Conservation (phyloP, 2,888 invertebrate species). For the Abrostola tripartita region DNA sequence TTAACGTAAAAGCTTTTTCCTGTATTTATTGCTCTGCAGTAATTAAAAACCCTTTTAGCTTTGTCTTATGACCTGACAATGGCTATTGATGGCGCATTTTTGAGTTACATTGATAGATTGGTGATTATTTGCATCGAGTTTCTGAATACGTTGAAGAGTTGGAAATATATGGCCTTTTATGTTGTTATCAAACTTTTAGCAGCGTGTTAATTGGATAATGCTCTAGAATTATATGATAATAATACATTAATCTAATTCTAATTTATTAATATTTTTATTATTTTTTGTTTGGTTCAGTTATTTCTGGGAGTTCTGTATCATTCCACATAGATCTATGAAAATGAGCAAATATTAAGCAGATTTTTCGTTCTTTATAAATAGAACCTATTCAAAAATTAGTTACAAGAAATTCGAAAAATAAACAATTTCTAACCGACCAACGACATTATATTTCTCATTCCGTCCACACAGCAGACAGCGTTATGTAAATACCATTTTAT, state of each 20-base stretch:
- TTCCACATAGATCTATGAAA: too few relatives aligned
- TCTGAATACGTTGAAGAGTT: neutral
- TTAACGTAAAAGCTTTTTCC: slow-evolving; percentile 48
- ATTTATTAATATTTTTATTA: too few relatives aligned
- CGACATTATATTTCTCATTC: slow-evolving; percentile 8
- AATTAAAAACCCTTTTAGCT: slow-evolving; percentile 50
- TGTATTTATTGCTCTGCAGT: slow-evolving; percentile 34
- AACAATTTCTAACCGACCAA: neutral
- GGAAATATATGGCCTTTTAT: too few relatives aligned
- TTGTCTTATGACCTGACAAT: slow-evolving; percentile 47
- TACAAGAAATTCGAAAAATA: neutral
- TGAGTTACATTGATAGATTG: slow-evolving; percentile 1
- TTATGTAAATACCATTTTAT: slow-evolving; percentile 19
- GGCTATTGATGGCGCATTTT: slow-evolving; percentile 39
- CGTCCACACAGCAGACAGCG: neutral
- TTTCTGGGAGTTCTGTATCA: too few relatives aligned
- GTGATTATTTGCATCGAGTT: slow-evolving; percentile 10
- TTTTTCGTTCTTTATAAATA: too few relatives aligned
- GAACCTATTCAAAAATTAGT: too few relatives aligned
- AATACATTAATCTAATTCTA: too few relatives aligned
- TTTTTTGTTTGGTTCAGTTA: too few relatives aligned
- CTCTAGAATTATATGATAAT: too few relatives aligned
- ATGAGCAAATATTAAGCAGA: too few relatives aligned
- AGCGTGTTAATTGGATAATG: neutral
- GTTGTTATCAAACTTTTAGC: too few relatives aligned